Conservation (phyloP, 2,888 invertebrate genomes). For the Mellilla xanthometata region DNA sequence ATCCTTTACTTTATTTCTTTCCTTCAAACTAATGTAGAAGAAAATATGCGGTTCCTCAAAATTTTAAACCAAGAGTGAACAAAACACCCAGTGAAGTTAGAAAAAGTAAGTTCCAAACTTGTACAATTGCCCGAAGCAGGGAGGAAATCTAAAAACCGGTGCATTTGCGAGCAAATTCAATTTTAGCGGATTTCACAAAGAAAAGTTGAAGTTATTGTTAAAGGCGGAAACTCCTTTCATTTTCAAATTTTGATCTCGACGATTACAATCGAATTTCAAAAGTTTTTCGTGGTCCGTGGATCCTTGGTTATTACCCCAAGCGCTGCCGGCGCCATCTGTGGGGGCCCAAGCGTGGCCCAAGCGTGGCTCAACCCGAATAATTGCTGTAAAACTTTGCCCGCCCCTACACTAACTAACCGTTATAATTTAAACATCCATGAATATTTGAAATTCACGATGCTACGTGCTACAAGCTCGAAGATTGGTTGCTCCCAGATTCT, state of each 20-base stretch:
- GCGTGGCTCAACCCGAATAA: slow-evolving; percentile 38
- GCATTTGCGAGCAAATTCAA: background rate
- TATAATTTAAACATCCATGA: slow-evolving; percentile 34
- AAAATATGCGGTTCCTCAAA: too few relatives aligned
- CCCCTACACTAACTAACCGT: slow-evolving; percentile 32
- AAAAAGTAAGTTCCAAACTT: too few relatives aligned
- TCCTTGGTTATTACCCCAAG: slow-evolving; percentile 29
- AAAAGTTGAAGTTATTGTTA: slow-evolving; percentile 2
- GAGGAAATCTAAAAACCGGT: background rate
- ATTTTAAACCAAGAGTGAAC: too few relatives aligned
- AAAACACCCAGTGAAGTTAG: too few relatives aligned
- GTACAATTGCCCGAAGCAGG: too few relatives aligned
- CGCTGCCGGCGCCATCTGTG: slow-evolving; percentile 41
- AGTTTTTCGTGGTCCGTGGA: slow-evolving; percentile 30
- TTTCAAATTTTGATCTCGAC: slow-evolving; percentile 25
- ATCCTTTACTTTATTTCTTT: too few relatives aligned
- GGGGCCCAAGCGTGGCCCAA: background rate
- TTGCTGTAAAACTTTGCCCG: slow-evolving; percentile 43
- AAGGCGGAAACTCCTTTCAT: slow-evolving; percentile 14
- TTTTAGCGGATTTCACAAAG: background rate
- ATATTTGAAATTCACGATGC: slow-evolving; percentile 31
- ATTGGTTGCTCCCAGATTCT: slow-evolving; percentile 9
- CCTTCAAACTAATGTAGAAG: too few relatives aligned
- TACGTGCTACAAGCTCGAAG: slow-evolving; percentile 23
- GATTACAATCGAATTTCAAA: slow-evolving; percentile 32